Percentiles rank a stretch among this genome's conserved stretches.
These are phyloP conservation scores for Simalia tracyae DNA, from an alignment of 2,797 vertebrate genomes.

Conservation along the genomic window DNA sequence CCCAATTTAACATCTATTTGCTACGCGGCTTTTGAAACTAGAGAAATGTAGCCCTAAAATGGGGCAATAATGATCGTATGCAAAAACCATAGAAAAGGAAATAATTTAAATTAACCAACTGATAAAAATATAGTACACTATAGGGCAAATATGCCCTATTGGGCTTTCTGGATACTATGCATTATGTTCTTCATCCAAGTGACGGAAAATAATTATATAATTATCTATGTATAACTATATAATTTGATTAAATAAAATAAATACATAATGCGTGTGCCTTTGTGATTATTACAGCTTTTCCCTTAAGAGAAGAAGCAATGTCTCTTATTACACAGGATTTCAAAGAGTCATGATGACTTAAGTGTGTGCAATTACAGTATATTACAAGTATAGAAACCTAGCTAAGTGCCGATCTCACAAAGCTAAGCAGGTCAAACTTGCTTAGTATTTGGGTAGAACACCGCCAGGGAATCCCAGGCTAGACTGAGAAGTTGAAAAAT, in stretches of 20 bases:
- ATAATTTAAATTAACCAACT: slow-evolving; percentile 59
- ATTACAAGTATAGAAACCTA: background rate
- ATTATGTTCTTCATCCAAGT: slow-evolving; percentile 62
- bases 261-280: slow-evolving; percentile 53
- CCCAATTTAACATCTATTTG: background rate
- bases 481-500: background rate
- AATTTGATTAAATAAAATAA: background rate
- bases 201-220: slow-evolving; percentile 60
- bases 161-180: slow-evolving; percentile 59
- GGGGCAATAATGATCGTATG: background rate
- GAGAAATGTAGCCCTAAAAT: background rate
- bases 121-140: slow-evolving; percentile 54
- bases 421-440: background rate
- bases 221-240: background rate
- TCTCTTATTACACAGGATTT: slow-evolving; percentile 45
- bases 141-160: slow-evolving; percentile 57
- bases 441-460: background rate
- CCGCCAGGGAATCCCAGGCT: background rate
- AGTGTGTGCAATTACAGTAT: background rate
- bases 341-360: slow-evolving; percentile 31
- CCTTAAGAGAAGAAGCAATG: slow-evolving; percentile 42
- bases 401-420: background rate
- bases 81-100: slow-evolving; percentile 3
- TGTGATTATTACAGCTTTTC: slow-evolving; percentile 53
- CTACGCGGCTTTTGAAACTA: background rate